A percentile compares a stretch with the other conserved stretches of the same genome.
Conservation (phyloP, 2,888 invertebrate species). For the Rotaria magnacalcarata region DNA sequence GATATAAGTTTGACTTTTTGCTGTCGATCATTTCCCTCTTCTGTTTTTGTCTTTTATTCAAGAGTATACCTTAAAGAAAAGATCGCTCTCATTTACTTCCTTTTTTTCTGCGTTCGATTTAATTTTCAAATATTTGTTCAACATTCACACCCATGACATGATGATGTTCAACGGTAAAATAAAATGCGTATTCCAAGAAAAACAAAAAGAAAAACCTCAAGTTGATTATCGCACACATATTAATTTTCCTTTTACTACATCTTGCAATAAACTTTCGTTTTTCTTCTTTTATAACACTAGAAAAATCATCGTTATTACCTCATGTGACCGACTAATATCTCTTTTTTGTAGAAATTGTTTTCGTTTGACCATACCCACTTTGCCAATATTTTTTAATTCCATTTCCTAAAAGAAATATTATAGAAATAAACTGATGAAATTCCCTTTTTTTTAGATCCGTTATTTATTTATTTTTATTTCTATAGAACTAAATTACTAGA, state of each 20-base stretch:
- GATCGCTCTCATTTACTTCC: neutral
- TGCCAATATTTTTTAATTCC: slow-evolving; percentile 27
- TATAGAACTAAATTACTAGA: too few species aligned
- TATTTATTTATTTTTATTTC: neutral
- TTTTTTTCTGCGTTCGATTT: neutral
- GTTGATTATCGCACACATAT: neutral
- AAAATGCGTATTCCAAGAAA: too few species aligned
- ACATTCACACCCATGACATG: neutral
- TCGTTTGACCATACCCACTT: neutral
- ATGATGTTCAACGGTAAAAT: neutral
- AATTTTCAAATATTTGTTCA: neutral
- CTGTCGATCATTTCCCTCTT: neutral
- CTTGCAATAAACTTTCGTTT: too few species aligned
- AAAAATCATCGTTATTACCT: neutral
- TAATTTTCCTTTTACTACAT: too few species aligned
- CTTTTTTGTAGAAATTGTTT: slow-evolving; percentile 34
- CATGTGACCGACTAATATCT: slow-evolving; percentile 27
- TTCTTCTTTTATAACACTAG: too few species aligned
- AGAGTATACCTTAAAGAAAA: neutral
- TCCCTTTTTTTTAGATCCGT: neutral
- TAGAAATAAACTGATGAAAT: too few species aligned
- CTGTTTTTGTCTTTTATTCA: neutral
- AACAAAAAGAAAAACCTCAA: neutral
- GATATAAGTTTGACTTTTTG: neutral
- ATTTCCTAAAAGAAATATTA: neutral